Percentiles rank a stretch among this genome's conserved stretches.
Conservation (phyloP, 35 echinoderm and acorn worm species). For the Holothuria glaberrima region DNA sequence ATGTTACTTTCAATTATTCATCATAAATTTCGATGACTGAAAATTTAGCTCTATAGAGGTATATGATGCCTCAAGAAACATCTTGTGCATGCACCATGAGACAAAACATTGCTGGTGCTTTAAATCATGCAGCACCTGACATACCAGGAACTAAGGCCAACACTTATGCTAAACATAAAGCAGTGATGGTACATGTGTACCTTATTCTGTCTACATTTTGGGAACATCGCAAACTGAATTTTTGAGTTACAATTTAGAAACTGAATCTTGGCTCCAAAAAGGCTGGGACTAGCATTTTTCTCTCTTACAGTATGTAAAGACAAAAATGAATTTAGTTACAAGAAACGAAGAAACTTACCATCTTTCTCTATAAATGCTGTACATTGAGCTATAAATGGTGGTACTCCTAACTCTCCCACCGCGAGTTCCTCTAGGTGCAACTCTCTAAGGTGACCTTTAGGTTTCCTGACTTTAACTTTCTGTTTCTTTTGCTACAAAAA, state of each 20-base stretch:
- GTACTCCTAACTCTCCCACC: constrained; percentile 54
- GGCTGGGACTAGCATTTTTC: too few relatives aligned
- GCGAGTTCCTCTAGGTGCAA: constrained; percentile 59
- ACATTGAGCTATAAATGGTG: constrained; percentile 80
- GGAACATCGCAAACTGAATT: neutral
- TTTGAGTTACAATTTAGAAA: neutral
- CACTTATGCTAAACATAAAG: too few relatives aligned
- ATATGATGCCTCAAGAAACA: too few relatives aligned
- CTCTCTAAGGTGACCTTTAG: constrained; percentile 42
- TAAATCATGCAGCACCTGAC: too few relatives aligned
- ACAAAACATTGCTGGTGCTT: too few relatives aligned
- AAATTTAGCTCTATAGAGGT: too few relatives aligned
- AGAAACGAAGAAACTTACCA: constrained; percentile 40
- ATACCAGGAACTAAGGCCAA: too few relatives aligned
- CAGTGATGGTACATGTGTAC: too few relatives aligned
- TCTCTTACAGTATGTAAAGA: neutral
- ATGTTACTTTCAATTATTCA: too few relatives aligned
- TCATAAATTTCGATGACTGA: too few relatives aligned
- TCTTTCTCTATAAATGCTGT: constrained; percentile 73
- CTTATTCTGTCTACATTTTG: neutral
- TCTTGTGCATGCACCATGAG: too few relatives aligned
- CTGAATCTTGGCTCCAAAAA: too few relatives aligned
- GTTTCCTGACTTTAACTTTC: constrained; percentile 21
- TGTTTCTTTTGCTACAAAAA: constrained; percentile 2
- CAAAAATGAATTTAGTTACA: neutral